Evolutionary conservation across 2,888 invertebrate species (phyloP).

Genomic region (Polyploca ridens): DNA sequence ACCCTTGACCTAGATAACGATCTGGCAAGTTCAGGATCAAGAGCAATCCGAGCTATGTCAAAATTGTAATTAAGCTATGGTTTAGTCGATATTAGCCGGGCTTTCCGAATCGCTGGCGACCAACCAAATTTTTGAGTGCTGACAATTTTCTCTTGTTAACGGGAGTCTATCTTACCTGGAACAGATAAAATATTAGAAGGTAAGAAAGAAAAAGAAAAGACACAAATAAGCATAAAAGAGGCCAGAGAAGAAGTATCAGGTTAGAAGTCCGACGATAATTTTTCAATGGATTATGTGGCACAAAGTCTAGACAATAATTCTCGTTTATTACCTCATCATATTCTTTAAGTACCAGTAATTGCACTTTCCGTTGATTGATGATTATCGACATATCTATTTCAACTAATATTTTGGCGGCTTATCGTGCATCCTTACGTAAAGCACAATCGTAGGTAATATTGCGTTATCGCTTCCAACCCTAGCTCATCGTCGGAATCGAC

Average conservation of each 20-base stretch:
- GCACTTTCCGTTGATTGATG: neutral
- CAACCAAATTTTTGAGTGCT: conserved; percentile 30
- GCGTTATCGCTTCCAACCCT: conserved; percentile 4
- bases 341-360: neutral
- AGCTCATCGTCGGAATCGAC: neutral
- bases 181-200: too few relatives aligned
- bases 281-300: too few relatives aligned
- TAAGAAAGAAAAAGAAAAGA: too few relatives aligned
- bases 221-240: too few relatives aligned
- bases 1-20: neutral
- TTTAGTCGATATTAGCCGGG: neutral
- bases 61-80: neutral
- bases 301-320: neutral
- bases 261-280: too few relatives aligned
- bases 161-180: too few relatives aligned
- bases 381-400: neutral
- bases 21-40: neutral
- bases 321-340: too few relatives aligned
- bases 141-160: neutral
- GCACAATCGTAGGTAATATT: conserved; percentile 5
- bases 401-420: neutral
- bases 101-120: neutral
- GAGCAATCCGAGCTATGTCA: neutral
- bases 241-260: too few relatives aligned
- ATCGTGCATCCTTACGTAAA: conserved; percentile 2